Evolutionary conservation across 2,888 invertebrate genomes (phyloP).

Genomic region (Xanthia icteritia): DNA sequence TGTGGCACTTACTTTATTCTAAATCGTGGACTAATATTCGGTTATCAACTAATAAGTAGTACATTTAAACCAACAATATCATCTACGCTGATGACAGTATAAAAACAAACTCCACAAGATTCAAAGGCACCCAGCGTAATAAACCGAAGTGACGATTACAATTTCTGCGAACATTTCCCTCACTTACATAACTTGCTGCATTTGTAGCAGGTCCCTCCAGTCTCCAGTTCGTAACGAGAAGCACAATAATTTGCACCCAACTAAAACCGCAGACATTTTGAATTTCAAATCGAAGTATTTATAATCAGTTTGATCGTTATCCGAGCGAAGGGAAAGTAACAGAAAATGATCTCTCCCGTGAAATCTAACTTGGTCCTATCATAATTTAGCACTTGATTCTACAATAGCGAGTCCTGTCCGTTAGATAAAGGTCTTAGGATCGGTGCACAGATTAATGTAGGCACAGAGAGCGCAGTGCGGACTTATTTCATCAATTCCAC

Average conservation of each 20-base stretch:
- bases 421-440: slow-evolving; percentile 80
- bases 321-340: slow-evolving; percentile 71
- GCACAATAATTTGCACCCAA: slow-evolving; percentile 72
- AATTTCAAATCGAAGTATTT: slow-evolving; percentile 83
- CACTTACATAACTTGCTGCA: slow-evolving; percentile 53
- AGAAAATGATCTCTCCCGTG: slow-evolving; percentile 78
- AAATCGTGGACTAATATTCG: too few relatives aligned
- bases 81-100: not conserved
- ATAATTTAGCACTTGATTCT: slow-evolving; percentile 85
- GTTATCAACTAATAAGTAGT: too few relatives aligned
- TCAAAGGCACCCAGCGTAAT: slow-evolving; percentile 25
- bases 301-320: slow-evolving; percentile 80
- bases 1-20: not conserved
- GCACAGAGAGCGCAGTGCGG: slow-evolving; percentile 63
- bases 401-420: slow-evolving; percentile 81
- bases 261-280: slow-evolving; percentile 77
- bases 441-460: slow-evolving; percentile 70
- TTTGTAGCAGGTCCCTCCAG: slow-evolving; percentile 61
- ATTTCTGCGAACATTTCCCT: slow-evolving; percentile 51
- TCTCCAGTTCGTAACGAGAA: slow-evolving; percentile 61
- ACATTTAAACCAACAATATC: not conserved
- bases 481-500: slow-evolving; percentile 77
- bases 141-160: slow-evolving; percentile 46
- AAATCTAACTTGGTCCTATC: slow-evolving; percentile 83
- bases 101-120: slow-evolving; percentile 6